Base-by-base conservation (phyloP, 2,797 vertebrate species). In the Clarias platycephalus region DNA sequence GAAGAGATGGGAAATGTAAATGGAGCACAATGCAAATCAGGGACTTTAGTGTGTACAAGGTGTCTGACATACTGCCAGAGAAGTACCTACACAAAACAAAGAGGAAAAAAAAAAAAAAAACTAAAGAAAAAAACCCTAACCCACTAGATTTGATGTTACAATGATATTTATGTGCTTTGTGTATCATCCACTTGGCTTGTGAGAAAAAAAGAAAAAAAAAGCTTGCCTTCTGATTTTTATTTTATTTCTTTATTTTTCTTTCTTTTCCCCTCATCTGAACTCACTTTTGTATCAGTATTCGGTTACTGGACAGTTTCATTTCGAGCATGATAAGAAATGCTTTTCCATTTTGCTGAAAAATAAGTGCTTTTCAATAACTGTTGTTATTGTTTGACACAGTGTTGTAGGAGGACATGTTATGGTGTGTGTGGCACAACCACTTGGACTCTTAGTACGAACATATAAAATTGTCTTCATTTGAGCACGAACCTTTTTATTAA, bases 381-480 rank as follows among this genome's bases (percentile, higher is more conserved):
- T 93, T 93, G 93, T 94, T 94, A 93, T 95, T 91, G 94, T 95
- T 94, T 95, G 92, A 94, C 94, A 94, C 93, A 90, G 89, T 94
- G 92, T 94, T 94, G 93, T 93, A 94, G 93, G 93, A 94, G 91
- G 92, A 93, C 93, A 94, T 94, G 93, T 92, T 92, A 94, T 92
- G 92, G 93, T 95, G 94, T 95, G 94, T 95, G 94, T 95, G 94
- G 94, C 95, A 95, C 94, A 95, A 94, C 94, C 94, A 95, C 94
- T 94, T 92, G 92, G 93, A 95, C 93, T 95, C 93, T 94, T 94
- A 94, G 93, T 93, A 94, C 93, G 92, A 95, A 94, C 92, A 94
- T 94, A 93, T 94, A 94, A 95, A 95, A 95, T 95, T 95, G 95
- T 96, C 95, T 95, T 96, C 93, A 95, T 95, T 96, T 96, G 95